Evolutionary conservation across 2,888 invertebrate genomes (phyloP), one percentile per base, ranked within the genome.

Genomic region (Craniophora ligustri): DNA sequence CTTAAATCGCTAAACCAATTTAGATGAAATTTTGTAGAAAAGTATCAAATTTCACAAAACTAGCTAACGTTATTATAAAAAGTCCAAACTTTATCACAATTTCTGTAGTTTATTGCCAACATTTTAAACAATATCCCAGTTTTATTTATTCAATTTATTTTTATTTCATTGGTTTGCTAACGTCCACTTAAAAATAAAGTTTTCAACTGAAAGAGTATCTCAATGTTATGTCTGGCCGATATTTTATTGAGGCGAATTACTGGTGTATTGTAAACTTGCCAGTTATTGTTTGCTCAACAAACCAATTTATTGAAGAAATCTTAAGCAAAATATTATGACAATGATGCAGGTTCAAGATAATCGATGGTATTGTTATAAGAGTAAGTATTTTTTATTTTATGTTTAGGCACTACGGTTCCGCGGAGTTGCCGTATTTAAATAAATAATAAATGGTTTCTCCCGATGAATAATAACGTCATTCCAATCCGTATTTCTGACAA

Each of bases 91-190:
- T n/a, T n/a, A n/a, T n/a, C n/a, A n/a, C n/a, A n/a, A n/a, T n/a
- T n/a, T n/a, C n/a, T n/a, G n/a, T n/a, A n/a, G n/a, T n/a, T n/a
- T n/a, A n/a, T n/a, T n/a, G n/a, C n/a, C n/a, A n/a, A n/a, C n/a
- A n/a, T n/a, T n/a, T n/a, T n/a, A n/a, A n/a, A n/a, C n/a, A n/a
- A n/a, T n/a, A n/a, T n/a, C n/a, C n/a, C n/a, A n/a, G n/a, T n/a
- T n/a, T n/a, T n/a, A n/a, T n/a, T n/a, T n/a, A n/a, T n/a, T n/a
- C n/a, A n/a, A n/a, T n/a, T n/a, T n/a, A n/a, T n/a, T n/a, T 39
- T 61, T 65, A 58, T 64, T 49, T 28, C 44, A n/a, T 18, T 16
- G 21, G 1, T 18, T 18, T 6, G 6, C 7, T 6, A 10, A 7
- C 4, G 5, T 5, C n/a, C 2, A n/a, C n/a, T 15, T 18, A 15